Conservation (phyloP, 2,888 invertebrate genomes). For the Nipponacmea schrenckii region DNA sequence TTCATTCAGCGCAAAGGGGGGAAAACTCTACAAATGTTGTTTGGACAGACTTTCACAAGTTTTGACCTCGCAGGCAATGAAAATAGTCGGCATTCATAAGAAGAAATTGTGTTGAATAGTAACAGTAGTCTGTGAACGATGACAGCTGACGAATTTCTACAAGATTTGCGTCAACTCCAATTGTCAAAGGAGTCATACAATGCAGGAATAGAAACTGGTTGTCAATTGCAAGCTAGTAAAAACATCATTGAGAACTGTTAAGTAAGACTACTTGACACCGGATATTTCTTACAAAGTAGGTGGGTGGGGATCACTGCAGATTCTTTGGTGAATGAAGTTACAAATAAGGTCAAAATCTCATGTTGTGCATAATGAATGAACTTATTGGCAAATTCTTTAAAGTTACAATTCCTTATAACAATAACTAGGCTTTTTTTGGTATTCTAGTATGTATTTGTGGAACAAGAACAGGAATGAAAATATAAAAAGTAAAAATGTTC, state of each 20-base stretch:
- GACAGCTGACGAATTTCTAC: constrained; percentile 29
- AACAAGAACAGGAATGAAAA: too few species aligned
- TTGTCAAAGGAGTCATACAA: constrained; percentile 6
- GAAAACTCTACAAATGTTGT: constrained; percentile 22
- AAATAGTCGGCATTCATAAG: constrained; percentile 21
- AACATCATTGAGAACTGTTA: not conserved
- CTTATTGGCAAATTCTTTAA: too few species aligned
- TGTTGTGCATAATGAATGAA: too few species aligned
- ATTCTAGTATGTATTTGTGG: too few species aligned
- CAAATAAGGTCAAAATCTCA: too few species aligned
- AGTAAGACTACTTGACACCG: not conserved
- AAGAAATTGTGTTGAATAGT: constrained; percentile 14
- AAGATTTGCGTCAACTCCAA: constrained; percentile 15
- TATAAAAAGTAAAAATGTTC: too few species aligned
- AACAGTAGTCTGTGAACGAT: constrained; percentile 6
- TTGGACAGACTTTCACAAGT: constrained; percentile 24
- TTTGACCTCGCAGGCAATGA: constrained; percentile 23
- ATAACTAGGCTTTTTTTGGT: too few species aligned
- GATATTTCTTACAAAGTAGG: too few species aligned
- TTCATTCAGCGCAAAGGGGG: constrained; percentile 22
- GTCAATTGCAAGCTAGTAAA: constrained; percentile 10
- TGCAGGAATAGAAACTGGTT: constrained; percentile 17
- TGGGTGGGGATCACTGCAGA: too few species aligned
- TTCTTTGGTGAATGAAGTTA: too few species aligned
- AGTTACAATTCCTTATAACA: too few species aligned